Percentiles rank a stretch among this genome's conserved stretches.
phyloP scores from a whole-genome alignment of 1,140 invertebrate species.

The Paracyclopina nana region DNA sequence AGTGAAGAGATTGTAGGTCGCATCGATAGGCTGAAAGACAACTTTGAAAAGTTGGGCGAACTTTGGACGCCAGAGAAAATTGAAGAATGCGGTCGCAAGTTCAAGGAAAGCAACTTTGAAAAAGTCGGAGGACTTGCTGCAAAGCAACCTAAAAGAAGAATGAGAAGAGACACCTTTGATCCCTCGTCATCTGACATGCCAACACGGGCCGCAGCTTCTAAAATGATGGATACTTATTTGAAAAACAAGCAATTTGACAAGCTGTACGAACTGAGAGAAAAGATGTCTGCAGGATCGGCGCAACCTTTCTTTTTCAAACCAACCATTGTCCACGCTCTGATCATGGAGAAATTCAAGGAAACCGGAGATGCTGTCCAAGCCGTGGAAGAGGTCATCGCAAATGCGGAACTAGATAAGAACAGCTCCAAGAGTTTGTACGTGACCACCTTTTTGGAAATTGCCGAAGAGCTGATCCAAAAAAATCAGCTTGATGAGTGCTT shows the following conservation, averaged over 20 bases:
- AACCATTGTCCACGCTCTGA: neutral
- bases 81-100: neutral
- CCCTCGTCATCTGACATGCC: neutral
- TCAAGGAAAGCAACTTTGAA: neutral
- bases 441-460: conserved; percentile 38
- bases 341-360: neutral
- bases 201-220: neutral
- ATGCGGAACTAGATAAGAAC: too few species aligned
- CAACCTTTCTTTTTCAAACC: neutral
- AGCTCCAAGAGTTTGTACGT: too few species aligned
- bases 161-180: neutral
- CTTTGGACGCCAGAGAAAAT: neutral
- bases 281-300: neutral
- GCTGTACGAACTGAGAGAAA: neutral
- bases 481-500: neutral
- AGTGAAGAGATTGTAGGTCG: neutral
- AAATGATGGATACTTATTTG: neutral
- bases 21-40: neutral
- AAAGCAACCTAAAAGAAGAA: neutral
- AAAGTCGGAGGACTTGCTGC: neutral
- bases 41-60: neutral
- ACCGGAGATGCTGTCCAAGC: neutral
- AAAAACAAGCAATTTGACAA: neutral
- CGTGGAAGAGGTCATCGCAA: neutral
- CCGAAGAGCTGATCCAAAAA: conserved; percentile 22